A percentile compares a stretch with the other conserved stretches of the same genome.
Evolutionary conservation across 64 coral and sea anemone species (phyloP).

Genomic region (Pocillopora verrucosa): DNA sequence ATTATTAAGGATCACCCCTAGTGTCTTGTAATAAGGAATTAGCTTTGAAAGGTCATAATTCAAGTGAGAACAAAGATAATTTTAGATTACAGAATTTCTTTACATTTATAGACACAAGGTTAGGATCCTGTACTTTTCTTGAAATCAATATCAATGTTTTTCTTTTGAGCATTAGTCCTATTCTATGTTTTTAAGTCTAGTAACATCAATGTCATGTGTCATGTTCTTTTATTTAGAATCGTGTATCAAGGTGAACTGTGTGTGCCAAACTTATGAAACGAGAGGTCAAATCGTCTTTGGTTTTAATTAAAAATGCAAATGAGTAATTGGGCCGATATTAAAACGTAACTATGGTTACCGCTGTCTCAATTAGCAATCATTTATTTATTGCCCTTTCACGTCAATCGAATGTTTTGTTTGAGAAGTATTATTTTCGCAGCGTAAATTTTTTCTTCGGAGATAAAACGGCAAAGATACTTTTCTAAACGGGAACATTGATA

Average conservation of each 20-base stretch:
- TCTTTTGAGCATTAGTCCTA: no score
- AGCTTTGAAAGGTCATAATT: no score
- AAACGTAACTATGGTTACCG: not conserved
- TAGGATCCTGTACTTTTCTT: no score
- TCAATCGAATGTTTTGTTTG: not conserved
- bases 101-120: no score
- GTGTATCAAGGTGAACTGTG: not conserved
- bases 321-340: not conserved
- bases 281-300: not conserved
- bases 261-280: not conserved
- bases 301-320: constrained; percentile 20
- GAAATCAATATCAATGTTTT: no score
- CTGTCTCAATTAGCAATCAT: not conserved
- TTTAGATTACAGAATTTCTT: no score
- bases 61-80: no score
- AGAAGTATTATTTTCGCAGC: not conserved
- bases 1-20: not conserved
- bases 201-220: not conserved
- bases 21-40: not conserved
- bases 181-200: no score
- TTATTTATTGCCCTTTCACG: not conserved
- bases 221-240: not conserved
- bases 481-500: not conserved
- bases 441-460: not conserved
- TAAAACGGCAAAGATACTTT: not conserved